Base-by-base conservation (phyloP, 2,888 invertebrate species). In the Macrosiphum euphorbiae region DNA sequence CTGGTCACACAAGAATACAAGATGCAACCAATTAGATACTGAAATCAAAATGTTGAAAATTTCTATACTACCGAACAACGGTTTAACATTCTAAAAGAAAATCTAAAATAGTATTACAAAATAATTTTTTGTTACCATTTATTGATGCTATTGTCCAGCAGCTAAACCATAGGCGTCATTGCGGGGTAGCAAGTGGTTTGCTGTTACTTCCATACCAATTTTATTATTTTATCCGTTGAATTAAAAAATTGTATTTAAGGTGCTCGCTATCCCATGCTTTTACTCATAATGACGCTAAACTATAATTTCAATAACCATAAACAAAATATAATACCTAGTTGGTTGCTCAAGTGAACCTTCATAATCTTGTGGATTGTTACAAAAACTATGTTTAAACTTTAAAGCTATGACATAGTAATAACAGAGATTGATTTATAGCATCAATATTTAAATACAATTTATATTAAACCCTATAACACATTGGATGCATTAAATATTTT, bases 401-500 rank as follows among this genome's bases (percentile, higher is more conserved):
- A 67, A n/a, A 26, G 67, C 67, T 67, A 67, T n/a, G 3, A 67
- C n/a, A 67, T 28, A 67, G 67, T 67, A 5, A 26, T 28, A n/a
- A 67, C 67, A 67, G 28, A 67, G n/a, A n/a, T n/a, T 67, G 7
- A 61, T 61, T 61, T 61, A 28, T 26, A 20, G 24, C 28, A 61
- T 4, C 26, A 0, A 61, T 61, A 61, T 26, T 26, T 61, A 61
- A 61, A 28, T 26, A 28, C 28, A 28, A 26, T 4, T 61, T 26
- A 61, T 61, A 28, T 28, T 28, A 28, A 28, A 61, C 61, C 28
- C 26, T 61, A 24, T 28, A 61, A 61, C 8, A 61, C 28, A 26
- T 61, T 61, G 28, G 0, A 61, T 5, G 89, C 90, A 44, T 95
- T 94, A 92, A 47, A 94, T 84, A 94, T 94, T 47, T 47, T 47